Evolutionary conservation across 2,888 invertebrate species (phyloP).

Genomic region (Drosophila macrospina): DNA sequence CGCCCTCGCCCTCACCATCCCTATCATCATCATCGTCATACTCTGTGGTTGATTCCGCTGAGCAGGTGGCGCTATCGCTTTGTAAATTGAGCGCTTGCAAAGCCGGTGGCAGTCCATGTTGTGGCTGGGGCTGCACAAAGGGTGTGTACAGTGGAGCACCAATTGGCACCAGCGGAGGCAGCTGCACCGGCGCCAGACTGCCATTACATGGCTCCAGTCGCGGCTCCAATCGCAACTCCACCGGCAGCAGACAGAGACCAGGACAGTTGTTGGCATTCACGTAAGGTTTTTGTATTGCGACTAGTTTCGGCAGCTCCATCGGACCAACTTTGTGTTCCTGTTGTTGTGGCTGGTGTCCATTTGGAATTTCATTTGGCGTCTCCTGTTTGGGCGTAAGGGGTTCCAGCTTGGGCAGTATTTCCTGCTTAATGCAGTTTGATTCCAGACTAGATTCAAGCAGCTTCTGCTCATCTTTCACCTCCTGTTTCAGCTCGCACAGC

Average conservation of each 20-base stretch:
- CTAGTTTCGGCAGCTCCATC: conserved; percentile 66
- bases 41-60: conserved; percentile 69
- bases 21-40: conserved; percentile 50
- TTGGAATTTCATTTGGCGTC: conserved; percentile 12
- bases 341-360: conserved; percentile 34
- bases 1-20: conserved; percentile 34
- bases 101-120: conserved; percentile 57
- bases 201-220: conserved; percentile 27
- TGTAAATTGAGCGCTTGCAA: conserved; percentile 62
- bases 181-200: conserved; percentile 45
- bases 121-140: conserved; percentile 53
- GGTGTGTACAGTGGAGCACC: conserved; percentile 69
- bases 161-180: conserved; percentile 72
- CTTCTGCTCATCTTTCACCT: conserved; percentile 24
- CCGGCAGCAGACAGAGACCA: conserved; percentile 42
- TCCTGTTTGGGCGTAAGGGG: conserved; percentile 57
- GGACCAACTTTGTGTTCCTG: conserved; percentile 19
- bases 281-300: conserved; percentile 64
- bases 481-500: conserved; percentile 32
- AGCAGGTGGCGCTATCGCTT: conserved; percentile 63
- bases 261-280: conserved; percentile 24
- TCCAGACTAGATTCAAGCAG: conserved; percentile 18
- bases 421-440: conserved; percentile 44
- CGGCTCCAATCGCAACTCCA: conserved; percentile 61
- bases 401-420: conserved; percentile 50